These are phyloP conservation scores for Choloepus didactylus DNA, from an alignment of 2,797 vertebrate species.

Conservation along the genomic window DNA sequence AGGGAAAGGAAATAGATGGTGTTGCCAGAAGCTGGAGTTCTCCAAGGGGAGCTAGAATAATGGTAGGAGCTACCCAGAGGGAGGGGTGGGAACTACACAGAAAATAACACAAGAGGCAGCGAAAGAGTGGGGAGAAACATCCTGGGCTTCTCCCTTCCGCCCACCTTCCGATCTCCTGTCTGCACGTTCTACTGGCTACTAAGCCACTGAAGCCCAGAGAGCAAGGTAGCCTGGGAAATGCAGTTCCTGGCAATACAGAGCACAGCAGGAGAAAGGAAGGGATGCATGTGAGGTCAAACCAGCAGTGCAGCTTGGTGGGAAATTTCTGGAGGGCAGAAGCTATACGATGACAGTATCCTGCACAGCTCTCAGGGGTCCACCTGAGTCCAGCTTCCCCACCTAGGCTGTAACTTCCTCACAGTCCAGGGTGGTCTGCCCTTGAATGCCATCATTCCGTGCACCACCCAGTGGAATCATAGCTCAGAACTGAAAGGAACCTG, in stretches of 20 bases:
- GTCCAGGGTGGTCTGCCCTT: neutral
- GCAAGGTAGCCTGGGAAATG: conserved; percentile 18
- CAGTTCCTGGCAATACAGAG: neutral
- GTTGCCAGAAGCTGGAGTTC: neutral
- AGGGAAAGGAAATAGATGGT: neutral
- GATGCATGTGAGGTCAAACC: neutral
- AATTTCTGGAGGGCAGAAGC: neutral
- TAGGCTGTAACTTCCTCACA: neutral
- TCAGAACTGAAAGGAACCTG: neutral
- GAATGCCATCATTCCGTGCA: neutral
- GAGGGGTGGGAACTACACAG: neutral
- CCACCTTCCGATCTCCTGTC: neutral
- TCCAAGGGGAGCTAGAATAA: neutral
- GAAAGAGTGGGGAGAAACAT: neutral
- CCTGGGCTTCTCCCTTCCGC: neutral
- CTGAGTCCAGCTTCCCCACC: neutral
- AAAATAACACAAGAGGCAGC: neutral
- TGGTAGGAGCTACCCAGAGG: neutral
- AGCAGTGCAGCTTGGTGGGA: neutral
- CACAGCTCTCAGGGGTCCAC: neutral
- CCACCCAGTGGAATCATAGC: neutral
- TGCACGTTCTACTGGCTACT: neutral
- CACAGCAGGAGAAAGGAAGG: neutral
- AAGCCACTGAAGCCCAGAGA: neutral
- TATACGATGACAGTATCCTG: neutral